Evolutionary conservation across 1,140 invertebrate species (phyloP).

Genomic region (Rhagoletis pomonella): DNA sequence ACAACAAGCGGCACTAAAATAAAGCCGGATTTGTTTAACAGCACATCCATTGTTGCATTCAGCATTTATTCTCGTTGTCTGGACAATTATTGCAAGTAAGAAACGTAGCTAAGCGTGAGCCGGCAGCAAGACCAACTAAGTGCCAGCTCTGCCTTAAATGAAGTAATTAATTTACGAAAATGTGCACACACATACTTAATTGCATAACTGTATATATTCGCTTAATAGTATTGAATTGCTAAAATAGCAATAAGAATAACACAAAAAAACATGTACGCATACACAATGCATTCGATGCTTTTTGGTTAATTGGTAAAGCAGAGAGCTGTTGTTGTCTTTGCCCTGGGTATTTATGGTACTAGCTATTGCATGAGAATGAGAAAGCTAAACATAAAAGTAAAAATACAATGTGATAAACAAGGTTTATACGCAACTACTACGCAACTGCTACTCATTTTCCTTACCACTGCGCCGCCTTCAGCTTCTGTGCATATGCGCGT

Average conservation of each 20-base stretch:
- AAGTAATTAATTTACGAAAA: slow-evolving; percentile 58
- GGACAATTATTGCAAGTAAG: neutral
- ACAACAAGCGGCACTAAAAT: slow-evolving; percentile 21
- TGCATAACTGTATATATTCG: neutral
- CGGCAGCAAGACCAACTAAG: neutral
- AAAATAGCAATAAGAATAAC: neutral
- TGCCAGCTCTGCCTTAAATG: slow-evolving; percentile 52
- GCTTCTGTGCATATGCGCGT: too few species aligned
- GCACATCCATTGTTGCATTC: slow-evolving; percentile 40
- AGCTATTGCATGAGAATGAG: neutral
- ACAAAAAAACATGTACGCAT: too few species aligned
- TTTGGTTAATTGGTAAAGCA: slow-evolving; percentile 24
- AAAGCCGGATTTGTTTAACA: slow-evolving; percentile 47
- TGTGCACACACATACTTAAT: neutral
- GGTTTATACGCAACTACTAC: neutral
- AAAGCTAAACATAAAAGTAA: neutral
- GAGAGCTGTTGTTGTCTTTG: neutral
- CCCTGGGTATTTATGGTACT: too few species aligned
- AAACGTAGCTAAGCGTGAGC: neutral
- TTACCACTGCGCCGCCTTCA: too few species aligned
- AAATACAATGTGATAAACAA: neutral
- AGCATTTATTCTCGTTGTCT: slow-evolving; percentile 23
- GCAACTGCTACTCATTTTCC: too few species aligned
- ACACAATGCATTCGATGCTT: neutral
- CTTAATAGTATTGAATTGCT: neutral